Evolutionary conservation across 2,888 invertebrate species (phyloP).

Genomic region (Lasioglossum leucozonium): DNA sequence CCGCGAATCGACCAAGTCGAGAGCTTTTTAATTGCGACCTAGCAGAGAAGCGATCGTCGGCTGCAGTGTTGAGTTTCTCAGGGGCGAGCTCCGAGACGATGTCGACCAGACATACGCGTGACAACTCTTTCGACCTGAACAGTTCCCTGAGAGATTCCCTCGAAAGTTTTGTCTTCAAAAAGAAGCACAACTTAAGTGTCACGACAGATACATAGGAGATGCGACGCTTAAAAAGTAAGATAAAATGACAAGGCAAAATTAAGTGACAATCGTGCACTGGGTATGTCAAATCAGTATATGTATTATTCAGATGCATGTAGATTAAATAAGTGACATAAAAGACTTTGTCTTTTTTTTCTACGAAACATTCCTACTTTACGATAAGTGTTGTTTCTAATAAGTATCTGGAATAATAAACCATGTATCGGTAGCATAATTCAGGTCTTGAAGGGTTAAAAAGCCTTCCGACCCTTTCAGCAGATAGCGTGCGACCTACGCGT

Average conservation of each 20-base stretch:
- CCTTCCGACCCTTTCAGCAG: neutral
- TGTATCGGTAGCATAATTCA: neutral
- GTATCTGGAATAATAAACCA: neutral
- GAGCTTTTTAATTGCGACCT: conserved; percentile 34
- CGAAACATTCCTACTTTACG: too few relatives aligned
- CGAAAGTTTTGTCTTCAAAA: too few relatives aligned
- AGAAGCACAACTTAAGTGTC: too few relatives aligned
- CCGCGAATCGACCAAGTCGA: neutral
- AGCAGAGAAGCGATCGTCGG: neutral
- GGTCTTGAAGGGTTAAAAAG: neutral
- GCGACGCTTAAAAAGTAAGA: too few relatives aligned
- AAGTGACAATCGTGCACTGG: neutral
- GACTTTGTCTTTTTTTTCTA: too few relatives aligned
- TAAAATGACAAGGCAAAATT: neutral
- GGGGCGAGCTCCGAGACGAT: neutral
- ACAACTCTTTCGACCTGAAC: neutral
- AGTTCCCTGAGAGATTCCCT: neutral
- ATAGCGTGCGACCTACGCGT: neutral
- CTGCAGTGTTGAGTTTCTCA: neutral
- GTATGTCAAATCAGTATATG: too few relatives aligned
- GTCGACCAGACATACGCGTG: neutral
- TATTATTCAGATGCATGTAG: too few relatives aligned
- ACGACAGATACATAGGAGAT: too few relatives aligned
- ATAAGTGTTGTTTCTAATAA: neutral
- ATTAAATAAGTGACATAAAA: too few relatives aligned